phyloP scores from a whole-genome alignment of 2,113 vertebrate genomes.

The Alosa alosa region DNA sequence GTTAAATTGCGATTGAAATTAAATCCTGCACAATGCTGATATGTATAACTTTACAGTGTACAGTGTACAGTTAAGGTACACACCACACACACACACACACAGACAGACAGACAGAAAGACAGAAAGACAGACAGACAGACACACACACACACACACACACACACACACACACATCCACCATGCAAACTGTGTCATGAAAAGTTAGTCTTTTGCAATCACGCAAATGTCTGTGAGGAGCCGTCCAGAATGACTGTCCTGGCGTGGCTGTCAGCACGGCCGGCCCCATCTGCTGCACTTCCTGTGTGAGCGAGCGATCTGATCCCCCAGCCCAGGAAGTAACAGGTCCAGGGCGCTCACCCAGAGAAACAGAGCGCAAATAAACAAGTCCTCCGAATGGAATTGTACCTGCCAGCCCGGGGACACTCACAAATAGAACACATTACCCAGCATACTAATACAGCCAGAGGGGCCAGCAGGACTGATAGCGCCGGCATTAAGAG shows the following conservation, averaged over 20 bases:
- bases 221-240: neutral
- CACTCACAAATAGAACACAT: constrained; percentile 59
- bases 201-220: neutral
- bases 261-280: neutral
- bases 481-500: constrained; percentile 71
- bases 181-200: neutral
- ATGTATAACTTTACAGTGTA: neutral
- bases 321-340: neutral
- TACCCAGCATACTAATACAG: constrained; percentile 68
- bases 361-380: constrained; percentile 65
- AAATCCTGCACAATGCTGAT: no score
- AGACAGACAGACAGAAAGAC: no score
- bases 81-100: no score
- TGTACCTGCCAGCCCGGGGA: constrained; percentile 65
- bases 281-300: neutral
- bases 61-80: no score
- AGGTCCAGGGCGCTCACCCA: constrained; percentile 17
- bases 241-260: neutral
- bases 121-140: no score
- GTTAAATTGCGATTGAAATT: no score
- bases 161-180: neutral
- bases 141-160: no score
- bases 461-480: constrained; percentile 67
- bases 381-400: constrained; percentile 66
- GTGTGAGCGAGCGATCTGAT: neutral